These are phyloP conservation scores for Thecophora atra DNA, from an alignment of 2,888 invertebrate species.

Conservation along the genomic window DNA sequence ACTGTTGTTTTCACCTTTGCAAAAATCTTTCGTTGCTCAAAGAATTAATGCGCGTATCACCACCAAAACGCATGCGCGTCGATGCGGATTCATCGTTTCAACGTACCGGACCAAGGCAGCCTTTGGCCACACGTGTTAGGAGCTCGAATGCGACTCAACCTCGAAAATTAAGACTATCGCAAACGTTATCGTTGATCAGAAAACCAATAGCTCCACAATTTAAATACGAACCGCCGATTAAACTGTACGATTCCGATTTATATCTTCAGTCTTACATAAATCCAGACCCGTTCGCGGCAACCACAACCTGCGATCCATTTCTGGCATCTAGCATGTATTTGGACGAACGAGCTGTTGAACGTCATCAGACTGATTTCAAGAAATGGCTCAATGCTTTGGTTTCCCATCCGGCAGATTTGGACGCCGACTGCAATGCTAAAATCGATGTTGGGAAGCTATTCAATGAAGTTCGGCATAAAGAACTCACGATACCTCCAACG, in stretches of 20 bases:
- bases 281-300: slow-evolving; percentile 69
- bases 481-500: slow-evolving; percentile 74
- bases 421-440: slow-evolving; percentile 71
- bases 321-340: slow-evolving; percentile 73
- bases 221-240: slow-evolving; percentile 49
- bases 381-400: slow-evolving; percentile 83
- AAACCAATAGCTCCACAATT: slow-evolving; percentile 56
- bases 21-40: background rate
- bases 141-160: slow-evolving; percentile 55
- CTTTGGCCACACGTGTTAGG: slow-evolving; percentile 45
- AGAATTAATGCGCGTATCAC: slow-evolving; percentile 51
- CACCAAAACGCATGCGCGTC: slow-evolving; percentile 60
- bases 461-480: slow-evolving; percentile 76
- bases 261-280: slow-evolving; percentile 65
- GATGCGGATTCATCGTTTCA: slow-evolving; percentile 45
- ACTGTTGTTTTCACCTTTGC: background rate
- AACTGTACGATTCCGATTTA: slow-evolving; percentile 62
- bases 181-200: slow-evolving; percentile 54
- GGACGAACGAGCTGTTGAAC: slow-evolving; percentile 74
- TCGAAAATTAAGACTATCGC: slow-evolving; percentile 55
- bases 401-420: slow-evolving; percentile 78
- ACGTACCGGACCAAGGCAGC: slow-evolving; percentile 45
- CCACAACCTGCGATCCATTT: slow-evolving; percentile 74
- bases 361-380: slow-evolving; percentile 77
- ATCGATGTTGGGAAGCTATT: slow-evolving; percentile 80